Conservation (phyloP, 2,113 vertebrate genomes). For the Pterocles orientalis region DNA sequence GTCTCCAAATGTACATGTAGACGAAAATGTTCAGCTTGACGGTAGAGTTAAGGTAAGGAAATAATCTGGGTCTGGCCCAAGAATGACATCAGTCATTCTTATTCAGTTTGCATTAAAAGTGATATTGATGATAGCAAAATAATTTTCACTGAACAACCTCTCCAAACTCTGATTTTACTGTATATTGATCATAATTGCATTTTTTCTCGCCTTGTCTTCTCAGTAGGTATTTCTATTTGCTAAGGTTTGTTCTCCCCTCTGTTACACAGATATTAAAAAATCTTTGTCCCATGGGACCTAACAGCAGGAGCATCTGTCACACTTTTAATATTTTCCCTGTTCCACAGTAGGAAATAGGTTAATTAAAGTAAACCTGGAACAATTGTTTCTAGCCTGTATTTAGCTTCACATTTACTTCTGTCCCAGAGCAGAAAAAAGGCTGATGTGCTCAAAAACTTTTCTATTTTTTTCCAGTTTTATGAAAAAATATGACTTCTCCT, state of each 20-base stretch:
- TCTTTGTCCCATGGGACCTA: not conserved
- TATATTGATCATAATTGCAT: accelerated
- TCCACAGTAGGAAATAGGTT: not conserved
- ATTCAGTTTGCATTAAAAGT: not conserved
- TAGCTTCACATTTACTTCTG: not conserved
- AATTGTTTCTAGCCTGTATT: not conserved
- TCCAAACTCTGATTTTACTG: not conserved
- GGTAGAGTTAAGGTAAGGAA: not conserved
- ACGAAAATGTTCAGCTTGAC: not conserved
- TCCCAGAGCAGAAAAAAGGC: not conserved
- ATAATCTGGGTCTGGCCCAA: not conserved
- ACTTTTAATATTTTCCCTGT: not conserved
- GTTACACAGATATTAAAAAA: not conserved
- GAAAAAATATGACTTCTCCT: not conserved
- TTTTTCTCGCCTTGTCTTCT: not conserved
- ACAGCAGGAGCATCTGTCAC: not conserved
- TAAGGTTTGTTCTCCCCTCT: not conserved
- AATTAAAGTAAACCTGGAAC: not conserved
- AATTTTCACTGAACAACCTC: not conserved
- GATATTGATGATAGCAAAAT: not conserved
- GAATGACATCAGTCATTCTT: not conserved
- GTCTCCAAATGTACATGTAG: not conserved
- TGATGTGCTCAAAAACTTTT: not conserved
- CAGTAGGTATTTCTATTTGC: not conserved
- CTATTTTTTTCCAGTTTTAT: not conserved